Evolutionary conservation across 1,140 invertebrate genomes (phyloP).

Genomic region (Phenacoccus solenopsis): DNA sequence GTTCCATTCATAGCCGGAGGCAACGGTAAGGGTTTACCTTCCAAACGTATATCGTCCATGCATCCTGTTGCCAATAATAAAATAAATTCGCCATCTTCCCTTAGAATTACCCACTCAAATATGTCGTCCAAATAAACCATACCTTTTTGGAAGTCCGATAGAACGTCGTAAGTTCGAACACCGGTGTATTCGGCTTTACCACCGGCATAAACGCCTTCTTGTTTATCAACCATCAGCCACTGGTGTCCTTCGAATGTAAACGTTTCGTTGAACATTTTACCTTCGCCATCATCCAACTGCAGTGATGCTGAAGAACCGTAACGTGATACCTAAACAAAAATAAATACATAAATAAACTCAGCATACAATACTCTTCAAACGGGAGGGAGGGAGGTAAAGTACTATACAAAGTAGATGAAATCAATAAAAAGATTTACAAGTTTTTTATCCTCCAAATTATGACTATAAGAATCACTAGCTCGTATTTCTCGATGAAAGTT

Average conservation of each 20-base stretch:
- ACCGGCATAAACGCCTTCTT: slow-evolving; percentile 87
- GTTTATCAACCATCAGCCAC: slow-evolving; percentile 82
- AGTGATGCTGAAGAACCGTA: slow-evolving; percentile 89
- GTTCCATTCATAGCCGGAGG: slow-evolving; percentile 86
- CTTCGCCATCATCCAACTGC: slow-evolving; percentile 89
- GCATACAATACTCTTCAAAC: too few relatives aligned
- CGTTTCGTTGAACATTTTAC: slow-evolving; percentile 84
- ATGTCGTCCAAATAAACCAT: slow-evolving; percentile 20
- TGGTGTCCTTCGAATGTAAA: slow-evolving; percentile 83
- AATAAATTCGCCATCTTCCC: neutral
- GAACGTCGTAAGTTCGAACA: slow-evolving; percentile 81
- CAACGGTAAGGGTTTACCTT: slow-evolving; percentile 80
- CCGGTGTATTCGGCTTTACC: slow-evolving; percentile 91
- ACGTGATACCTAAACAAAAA: slow-evolving; percentile 44
- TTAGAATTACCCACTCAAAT: neutral
- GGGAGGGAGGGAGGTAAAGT: too few relatives aligned
- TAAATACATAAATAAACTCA: too few relatives aligned
- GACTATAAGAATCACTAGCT: too few relatives aligned
- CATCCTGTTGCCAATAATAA: slow-evolving; percentile 43
- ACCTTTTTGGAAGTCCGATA: slow-evolving; percentile 90
- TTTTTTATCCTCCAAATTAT: too few relatives aligned
- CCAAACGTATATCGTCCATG: slow-evolving; percentile 71
- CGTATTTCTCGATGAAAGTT: too few relatives aligned
- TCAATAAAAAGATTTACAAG: too few relatives aligned
- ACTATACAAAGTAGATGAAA: too few relatives aligned